These are phyloP conservation scores for Steinernema scapterisci DNA, from an alignment of 2,888 invertebrate genomes.

Conservation along the genomic window DNA sequence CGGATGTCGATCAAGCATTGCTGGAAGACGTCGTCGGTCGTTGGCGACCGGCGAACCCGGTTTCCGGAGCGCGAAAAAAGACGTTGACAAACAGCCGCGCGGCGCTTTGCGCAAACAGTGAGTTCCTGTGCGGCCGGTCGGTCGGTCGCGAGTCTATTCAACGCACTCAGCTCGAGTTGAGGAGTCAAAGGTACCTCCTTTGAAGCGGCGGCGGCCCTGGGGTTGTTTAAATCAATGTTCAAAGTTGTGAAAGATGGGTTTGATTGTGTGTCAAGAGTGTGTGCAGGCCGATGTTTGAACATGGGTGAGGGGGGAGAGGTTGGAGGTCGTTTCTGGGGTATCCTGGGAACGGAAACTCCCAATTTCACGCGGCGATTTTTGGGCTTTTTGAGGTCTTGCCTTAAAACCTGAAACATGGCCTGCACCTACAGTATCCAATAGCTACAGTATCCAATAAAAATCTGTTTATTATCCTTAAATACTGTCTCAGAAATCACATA, in stretches of 20 bases:
- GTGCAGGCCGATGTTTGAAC: too few species aligned
- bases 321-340: too few species aligned
- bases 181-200: slow-evolving; percentile 28
- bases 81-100: background rate
- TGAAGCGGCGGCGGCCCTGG: too few species aligned
- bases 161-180: background rate
- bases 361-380: too few species aligned
- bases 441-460: too few species aligned
- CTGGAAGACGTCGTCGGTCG: background rate
- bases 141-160: background rate
- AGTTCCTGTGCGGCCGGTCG: slow-evolving; percentile 12
- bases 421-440: too few species aligned
- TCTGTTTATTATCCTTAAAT: too few species aligned
- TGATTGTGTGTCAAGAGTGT: too few species aligned
- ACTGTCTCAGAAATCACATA: slow-evolving; percentile 9
- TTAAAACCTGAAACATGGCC: too few species aligned
- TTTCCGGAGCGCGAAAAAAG: slow-evolving; percentile 29
- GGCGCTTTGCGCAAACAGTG: slow-evolving; percentile 12
- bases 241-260: background rate
- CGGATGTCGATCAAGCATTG: slow-evolving; percentile 13
- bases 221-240: slow-evolving; percentile 2
- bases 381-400: too few species aligned
- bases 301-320: too few species aligned
- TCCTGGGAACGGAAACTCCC: too few species aligned
- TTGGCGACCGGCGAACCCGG: slow-evolving; percentile 24